phyloP scores from a whole-genome alignment of 2,797 vertebrate species.

The Knipowitschia caucasica region DNA sequence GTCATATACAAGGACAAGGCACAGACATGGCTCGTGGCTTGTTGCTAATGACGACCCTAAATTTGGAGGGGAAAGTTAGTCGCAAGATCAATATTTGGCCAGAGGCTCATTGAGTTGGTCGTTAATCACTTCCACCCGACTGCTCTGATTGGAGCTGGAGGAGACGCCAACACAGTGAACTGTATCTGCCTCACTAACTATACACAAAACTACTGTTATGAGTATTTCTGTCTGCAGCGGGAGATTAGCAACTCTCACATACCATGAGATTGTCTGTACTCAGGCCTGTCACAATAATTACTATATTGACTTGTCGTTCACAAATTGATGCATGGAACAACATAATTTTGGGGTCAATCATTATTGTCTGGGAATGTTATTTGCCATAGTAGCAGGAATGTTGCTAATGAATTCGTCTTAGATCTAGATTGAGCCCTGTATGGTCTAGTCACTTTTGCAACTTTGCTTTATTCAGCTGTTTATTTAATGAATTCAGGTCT shows the following conservation, averaged over 20 bases:
- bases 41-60: background rate
- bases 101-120: background rate
- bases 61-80: background rate
- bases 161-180: background rate
- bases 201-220: background rate
- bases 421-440: too few relatives aligned
- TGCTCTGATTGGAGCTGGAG: background rate
- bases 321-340: too few relatives aligned
- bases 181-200: background rate
- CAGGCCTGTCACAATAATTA: too few relatives aligned
- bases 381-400: too few relatives aligned
- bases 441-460: too few relatives aligned
- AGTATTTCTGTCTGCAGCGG: background rate
- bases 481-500: too few relatives aligned
- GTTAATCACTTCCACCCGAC: background rate
- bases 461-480: too few relatives aligned
- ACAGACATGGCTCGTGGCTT: background rate
- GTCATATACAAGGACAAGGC: too few relatives aligned
- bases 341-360: too few relatives aligned
- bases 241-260: background rate
- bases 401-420: too few relatives aligned
- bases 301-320: too few relatives aligned
- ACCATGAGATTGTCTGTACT: background rate
- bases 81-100: background rate
- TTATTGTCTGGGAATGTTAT: too few relatives aligned